Conservation (phyloP, 2,113 vertebrate species). For the Eptesicus fuscus region DNA sequence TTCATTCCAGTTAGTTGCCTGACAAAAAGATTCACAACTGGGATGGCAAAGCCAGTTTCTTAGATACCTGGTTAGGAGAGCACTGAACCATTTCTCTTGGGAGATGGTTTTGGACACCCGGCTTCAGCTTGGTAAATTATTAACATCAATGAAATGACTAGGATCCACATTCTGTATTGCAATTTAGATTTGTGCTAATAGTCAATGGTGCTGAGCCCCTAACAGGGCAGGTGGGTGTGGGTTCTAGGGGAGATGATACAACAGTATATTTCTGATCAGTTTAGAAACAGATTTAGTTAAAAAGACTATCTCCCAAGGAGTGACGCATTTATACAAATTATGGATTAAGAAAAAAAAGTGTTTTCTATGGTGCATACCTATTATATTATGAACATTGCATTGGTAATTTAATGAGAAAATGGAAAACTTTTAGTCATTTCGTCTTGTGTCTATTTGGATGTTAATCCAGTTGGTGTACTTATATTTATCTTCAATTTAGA, state of each 20-base stretch:
- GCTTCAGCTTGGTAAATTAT: background rate
- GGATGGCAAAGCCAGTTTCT: background rate
- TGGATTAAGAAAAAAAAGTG: background rate
- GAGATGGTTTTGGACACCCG: background rate
- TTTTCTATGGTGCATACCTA: background rate
- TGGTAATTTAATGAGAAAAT: background rate
- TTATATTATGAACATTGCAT: background rate
- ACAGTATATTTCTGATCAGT: background rate
- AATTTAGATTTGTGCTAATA: background rate
- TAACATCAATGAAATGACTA: background rate
- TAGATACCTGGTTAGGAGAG: background rate
- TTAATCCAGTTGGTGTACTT: background rate
- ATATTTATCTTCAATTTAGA: background rate
- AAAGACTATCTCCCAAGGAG: background rate
- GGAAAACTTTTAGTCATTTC: constrained; percentile 17
- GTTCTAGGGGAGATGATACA: background rate
- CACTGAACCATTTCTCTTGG: background rate
- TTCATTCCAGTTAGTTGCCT: background rate
- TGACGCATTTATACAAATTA: background rate
- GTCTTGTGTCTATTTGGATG: constrained; percentile 19
- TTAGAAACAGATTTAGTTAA: constrained; percentile 5
- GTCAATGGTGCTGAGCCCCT: background rate
- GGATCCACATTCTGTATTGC: background rate
- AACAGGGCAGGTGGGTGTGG: background rate
- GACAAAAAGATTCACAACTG: background rate